phyloP scores from a whole-genome alignment of 2,797 vertebrate genomes.

The Allobates femoralis region DNA sequence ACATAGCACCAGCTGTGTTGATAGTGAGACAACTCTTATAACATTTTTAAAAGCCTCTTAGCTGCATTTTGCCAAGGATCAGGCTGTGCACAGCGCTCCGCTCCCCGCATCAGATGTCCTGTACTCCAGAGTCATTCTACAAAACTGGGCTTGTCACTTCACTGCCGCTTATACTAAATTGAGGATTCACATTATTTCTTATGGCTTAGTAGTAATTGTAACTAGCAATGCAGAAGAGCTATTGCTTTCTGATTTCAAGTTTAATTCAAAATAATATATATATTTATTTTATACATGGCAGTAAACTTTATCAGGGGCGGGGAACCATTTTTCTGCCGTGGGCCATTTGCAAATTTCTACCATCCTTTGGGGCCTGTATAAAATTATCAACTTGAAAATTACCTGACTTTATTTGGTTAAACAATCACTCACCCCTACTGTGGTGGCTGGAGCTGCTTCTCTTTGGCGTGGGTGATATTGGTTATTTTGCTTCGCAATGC shows the following conservation, averaged over 20 bases:
- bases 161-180: slow-evolving; percentile 40
- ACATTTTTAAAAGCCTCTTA: slow-evolving; percentile 65
- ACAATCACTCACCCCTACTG: too few relatives aligned
- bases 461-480: too few relatives aligned
- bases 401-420: too few relatives aligned
- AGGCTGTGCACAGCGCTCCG: slow-evolving; percentile 58
- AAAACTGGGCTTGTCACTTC: slow-evolving; percentile 47
- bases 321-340: too few relatives aligned
- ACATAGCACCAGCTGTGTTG: slow-evolving; percentile 64
- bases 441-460: too few relatives aligned
- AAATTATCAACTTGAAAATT: too few relatives aligned
- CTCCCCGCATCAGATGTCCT: slow-evolving; percentile 55
- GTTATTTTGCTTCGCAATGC: too few relatives aligned
- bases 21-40: slow-evolving; percentile 64
- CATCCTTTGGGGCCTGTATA: too few relatives aligned
- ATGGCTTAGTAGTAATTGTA: slow-evolving; percentile 49
- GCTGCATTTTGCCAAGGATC: slow-evolving; percentile 62
- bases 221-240: slow-evolving; percentile 30
- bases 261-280: background rate
- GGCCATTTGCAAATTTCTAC: too few relatives aligned
- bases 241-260: slow-evolving; percentile 6
- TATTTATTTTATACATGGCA: background rate
- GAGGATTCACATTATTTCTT: slow-evolving; percentile 49
- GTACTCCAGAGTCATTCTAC: slow-evolving; percentile 53
- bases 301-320: too few relatives aligned